Base-by-base conservation (phyloP, 1,140 invertebrate genomes). In the Heliconius nattereri region DNA sequence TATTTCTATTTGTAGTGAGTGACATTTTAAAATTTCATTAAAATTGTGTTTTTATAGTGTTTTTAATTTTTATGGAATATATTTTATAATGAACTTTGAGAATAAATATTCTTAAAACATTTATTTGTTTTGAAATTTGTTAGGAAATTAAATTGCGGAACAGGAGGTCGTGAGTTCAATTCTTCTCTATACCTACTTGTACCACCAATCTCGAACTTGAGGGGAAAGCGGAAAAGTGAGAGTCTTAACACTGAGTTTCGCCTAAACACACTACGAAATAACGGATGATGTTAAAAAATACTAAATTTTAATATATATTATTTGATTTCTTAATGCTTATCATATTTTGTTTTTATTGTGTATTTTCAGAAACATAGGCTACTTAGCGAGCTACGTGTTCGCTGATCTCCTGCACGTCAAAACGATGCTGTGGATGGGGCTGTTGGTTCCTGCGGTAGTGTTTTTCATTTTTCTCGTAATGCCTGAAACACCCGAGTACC, bases 401-500 rank as follows among this genome's bases (percentile, higher is more conserved):
- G 95, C 95, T 8, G 93, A 94, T 75, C 88, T 92, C 11, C 87
- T 95, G 29, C 76, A 88, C 16, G 95, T 95, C 45, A 86, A 79
- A 19, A 86, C 90, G 0, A 91, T 95, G 78, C 85, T 95, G 0
- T 95, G 94, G 93, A 85, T 95, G 7, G 86, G 95, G 0, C 84
- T 95, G 2, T 75, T 89, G 0, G 86, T 95, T 0, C 91, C 94
- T 3, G 81, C 93, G 3, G 80, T 92, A 0, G 92, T 94, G 52
- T 90, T 95, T 71, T 87, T 93, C 71, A 83, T 94, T 6, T 95
- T 95, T 80, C 85, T 94, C 13, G 87, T 92, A 37, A 94, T 95
- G 90, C 95, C 95, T 0, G 95, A 96, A 81, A 95, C 95, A 1
- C 95, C 95, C 0, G 92, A 94, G 78, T 93, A 91, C 66, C 85